Percentiles rank a stretch among this genome's conserved stretches.
phyloP scores from a whole-genome alignment of 2,113 vertebrate genomes.

The Engystomops pustulosus region DNA sequence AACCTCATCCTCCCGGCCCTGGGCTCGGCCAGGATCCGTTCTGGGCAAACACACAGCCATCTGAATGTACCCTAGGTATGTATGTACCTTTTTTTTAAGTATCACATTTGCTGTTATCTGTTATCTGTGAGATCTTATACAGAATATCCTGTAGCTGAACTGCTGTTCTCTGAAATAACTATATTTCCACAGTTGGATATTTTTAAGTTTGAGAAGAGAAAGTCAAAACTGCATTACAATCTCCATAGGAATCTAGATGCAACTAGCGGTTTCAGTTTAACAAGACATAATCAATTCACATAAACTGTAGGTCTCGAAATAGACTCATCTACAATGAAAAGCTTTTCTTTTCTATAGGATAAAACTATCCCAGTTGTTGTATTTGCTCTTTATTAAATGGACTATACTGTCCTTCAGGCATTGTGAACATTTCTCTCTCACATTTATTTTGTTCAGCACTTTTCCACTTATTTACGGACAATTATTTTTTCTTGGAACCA shows the following conservation, averaged over 20 bases:
- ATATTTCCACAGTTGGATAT: neutral
- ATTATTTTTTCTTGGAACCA: constrained; percentile 36
- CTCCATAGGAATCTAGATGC: neutral
- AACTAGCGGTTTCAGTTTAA: neutral
- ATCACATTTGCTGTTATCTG: too few relatives aligned
- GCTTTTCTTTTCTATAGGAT: constrained; percentile 1
- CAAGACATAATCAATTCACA: neutral
- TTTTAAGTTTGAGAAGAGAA: neutral
- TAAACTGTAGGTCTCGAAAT: constrained; percentile 1
- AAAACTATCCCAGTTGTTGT: constrained; percentile 1
- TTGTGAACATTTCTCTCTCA: constrained; percentile 33
- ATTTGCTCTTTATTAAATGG: constrained; percentile 25
- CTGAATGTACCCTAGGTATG: too few relatives aligned
- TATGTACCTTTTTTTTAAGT: too few relatives aligned
- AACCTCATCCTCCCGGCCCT: too few relatives aligned
- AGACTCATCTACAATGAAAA: neutral
- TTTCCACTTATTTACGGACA: constrained; percentile 48
- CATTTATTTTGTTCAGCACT: constrained; percentile 33
- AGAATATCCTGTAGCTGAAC: too few relatives aligned
- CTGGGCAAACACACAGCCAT: too few relatives aligned
- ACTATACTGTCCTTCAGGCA: neutral
- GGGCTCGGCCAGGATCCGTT: too few relatives aligned
- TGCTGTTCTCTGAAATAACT: too few relatives aligned
- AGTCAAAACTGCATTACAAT: neutral
- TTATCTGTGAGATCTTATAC: too few relatives aligned